Percentiles rank a stretch among this genome's conserved stretches.
These are phyloP conservation scores for Bombylius discolor DNA, from an alignment of 2,888 invertebrate species.

Conservation along the genomic window DNA sequence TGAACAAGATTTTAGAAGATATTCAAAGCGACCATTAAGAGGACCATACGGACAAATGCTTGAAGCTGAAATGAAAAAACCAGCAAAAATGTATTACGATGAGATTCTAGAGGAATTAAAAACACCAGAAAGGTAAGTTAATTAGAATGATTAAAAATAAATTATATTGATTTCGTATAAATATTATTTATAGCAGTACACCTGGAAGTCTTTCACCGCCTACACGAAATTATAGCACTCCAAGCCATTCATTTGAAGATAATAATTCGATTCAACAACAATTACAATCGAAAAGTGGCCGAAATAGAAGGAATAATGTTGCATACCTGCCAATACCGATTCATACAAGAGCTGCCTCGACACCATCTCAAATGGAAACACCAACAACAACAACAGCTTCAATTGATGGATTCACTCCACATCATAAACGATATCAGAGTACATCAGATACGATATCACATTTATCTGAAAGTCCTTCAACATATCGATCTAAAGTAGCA, in stretches of 20 bases:
- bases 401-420: constrained; percentile 11
- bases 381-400: constrained; percentile 14
- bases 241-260: constrained; percentile 11
- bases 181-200: not conserved
- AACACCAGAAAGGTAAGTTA: constrained; percentile 28
- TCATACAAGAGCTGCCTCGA: constrained; percentile 34
- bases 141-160: not conserved
- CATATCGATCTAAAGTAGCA: constrained; percentile 4
- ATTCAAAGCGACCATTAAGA: constrained; percentile 59
- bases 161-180: not conserved
- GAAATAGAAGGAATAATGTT: constrained; percentile 29
- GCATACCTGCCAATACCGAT: constrained; percentile 31
- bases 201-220: not conserved
- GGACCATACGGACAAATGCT: constrained; percentile 71
- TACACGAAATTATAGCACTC: not conserved
- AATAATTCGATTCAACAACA: constrained; percentile 19
- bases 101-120: constrained; percentile 41
- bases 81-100: constrained; percentile 43
- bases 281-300: constrained; percentile 28
- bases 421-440: constrained; percentile 26
- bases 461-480: not conserved
- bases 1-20: constrained; percentile 52
- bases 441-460: constrained; percentile 16
- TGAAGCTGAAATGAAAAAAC: constrained; percentile 68
- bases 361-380: constrained; percentile 35